Evolutionary conservation across 2,113 vertebrate species (phyloP), one percentile per base, ranked within the genome.

Genomic region (Dasyornis broadbenti): DNA sequence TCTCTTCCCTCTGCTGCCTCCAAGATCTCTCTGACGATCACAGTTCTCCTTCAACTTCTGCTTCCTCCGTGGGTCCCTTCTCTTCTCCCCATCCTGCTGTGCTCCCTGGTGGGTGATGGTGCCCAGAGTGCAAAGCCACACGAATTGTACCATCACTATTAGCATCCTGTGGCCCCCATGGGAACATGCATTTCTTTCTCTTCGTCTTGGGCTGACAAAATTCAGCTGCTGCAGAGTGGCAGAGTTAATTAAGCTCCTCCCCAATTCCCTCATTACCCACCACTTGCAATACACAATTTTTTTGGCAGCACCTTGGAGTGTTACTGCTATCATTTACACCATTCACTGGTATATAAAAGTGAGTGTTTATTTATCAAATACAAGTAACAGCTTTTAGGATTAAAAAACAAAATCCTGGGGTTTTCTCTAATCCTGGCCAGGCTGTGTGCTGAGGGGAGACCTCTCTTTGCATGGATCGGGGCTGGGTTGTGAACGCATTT

Each of bases 291-390:
- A 69, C 2, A 12, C 59, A 33, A 31, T 91, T 94, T 86, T 18
- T 86, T 97, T 95, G 73, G 47, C 71, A 63, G 80, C 83, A 93
- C 44, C 56, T 86, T 59, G n/a, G 61, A 37, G 31, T 72, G 73
- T 94, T 93, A 80, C 23, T 86, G 35, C 22, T 85, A 16, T 60
- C 73, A 71, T 75, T 86, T 86, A 50, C 50, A 89, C 44, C 44
- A 18, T 56, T 89, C 33, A 12, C 45, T 83, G 49, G 17, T 76
- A 57, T 65, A 61, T 64, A 87, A 91, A 57, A 82, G 11, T 37
- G 54, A 33, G 50, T 47, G 44, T 79, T 73, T 79, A 40, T 84
- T 92, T 96, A 90, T 79, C 49, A 84, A 64, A 80, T 68, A 42
- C 26, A 86, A 80, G 15, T 13, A 66, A 77, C 73, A 86, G 54